Evolutionary conservation across 2,113 vertebrate species (phyloP).

Genomic region (Oceanodroma tethys): DNA sequence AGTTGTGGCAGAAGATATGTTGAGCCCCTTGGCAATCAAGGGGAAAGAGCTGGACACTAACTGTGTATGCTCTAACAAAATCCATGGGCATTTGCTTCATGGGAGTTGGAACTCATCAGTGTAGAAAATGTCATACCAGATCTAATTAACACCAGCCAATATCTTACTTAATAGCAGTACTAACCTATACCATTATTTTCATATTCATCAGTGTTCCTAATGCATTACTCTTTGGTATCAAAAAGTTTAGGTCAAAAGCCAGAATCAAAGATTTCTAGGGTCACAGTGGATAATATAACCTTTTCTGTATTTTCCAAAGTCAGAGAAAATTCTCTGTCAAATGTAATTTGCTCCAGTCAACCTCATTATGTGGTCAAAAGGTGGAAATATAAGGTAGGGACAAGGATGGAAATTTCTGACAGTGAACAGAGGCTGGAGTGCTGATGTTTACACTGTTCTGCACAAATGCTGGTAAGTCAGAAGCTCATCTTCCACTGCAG

Average conservation of each 20-base stretch:
- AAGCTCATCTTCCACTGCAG: not conserved
- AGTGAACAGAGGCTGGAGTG: not conserved
- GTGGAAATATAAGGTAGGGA: not conserved
- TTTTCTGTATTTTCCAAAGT: conserved; percentile 30
- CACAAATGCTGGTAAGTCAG: not conserved
- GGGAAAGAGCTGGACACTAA: not conserved
- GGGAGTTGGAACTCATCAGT: not conserved
- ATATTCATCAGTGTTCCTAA: conserved; percentile 3
- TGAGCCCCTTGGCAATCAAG: not conserved
- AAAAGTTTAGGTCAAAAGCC: conserved; percentile 30
- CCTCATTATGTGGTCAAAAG: conserved; percentile 32
- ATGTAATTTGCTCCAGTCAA: conserved; percentile 25
- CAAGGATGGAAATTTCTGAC: not conserved
- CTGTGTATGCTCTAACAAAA: not conserved
- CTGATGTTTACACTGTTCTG: not conserved
- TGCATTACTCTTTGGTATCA: not conserved
- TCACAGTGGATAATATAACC: not conserved
- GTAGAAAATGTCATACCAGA: not conserved
- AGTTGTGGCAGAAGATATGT: not conserved
- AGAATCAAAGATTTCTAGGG: conserved; percentile 31
- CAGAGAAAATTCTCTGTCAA: conserved; percentile 14
- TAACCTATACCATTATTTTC: conserved; percentile 39
- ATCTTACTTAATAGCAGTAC: not conserved
- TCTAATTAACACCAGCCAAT: not conserved
- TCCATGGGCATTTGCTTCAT: not conserved